These are phyloP conservation scores for Calameuta pallipes DNA, from an alignment of 2,888 invertebrate species.

Conservation along the genomic window DNA sequence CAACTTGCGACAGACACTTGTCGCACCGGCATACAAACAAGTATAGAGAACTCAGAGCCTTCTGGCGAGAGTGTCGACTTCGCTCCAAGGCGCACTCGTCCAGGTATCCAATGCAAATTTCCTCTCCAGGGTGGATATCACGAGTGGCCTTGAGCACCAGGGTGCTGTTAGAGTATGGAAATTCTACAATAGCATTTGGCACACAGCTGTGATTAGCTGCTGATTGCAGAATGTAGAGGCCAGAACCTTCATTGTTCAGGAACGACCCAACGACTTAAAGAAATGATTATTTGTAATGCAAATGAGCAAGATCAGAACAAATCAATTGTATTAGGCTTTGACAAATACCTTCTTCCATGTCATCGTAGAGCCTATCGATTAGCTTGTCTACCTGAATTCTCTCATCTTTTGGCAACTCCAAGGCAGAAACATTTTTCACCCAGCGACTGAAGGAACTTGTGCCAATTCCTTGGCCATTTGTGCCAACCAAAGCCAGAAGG, in stretches of 20 bases:
- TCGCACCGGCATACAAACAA: constrained; percentile 85
- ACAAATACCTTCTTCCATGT: constrained; percentile 81
- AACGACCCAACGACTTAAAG: constrained; percentile 77
- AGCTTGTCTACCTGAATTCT: constrained; percentile 77
- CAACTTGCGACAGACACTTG: constrained; percentile 79
- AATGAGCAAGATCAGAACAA: constrained; percentile 10
- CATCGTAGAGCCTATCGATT: constrained; percentile 85
- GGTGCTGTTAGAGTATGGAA: constrained; percentile 84
- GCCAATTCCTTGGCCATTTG: constrained; percentile 96
- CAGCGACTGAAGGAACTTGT: constrained; percentile 90
- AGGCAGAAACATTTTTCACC: constrained; percentile 80
- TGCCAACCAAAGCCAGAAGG: constrained; percentile 76
- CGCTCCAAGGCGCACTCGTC: constrained; percentile 85
- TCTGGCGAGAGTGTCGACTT: constrained; percentile 89
- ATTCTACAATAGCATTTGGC: constrained; percentile 89
- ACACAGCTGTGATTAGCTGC: constrained; percentile 92
- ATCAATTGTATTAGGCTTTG: background rate
- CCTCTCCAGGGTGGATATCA: constrained; percentile 83
- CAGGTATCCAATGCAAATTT: constrained; percentile 91
- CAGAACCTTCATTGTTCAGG: constrained; percentile 93
- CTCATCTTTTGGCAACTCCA: constrained; percentile 76
- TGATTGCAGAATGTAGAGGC: constrained; percentile 87
- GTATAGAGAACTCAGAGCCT: constrained; percentile 82
- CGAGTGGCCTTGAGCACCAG: constrained; percentile 78
- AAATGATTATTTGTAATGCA: background rate